A percentile compares a stretch with the other conserved stretches of the same genome.
These are phyloP conservation scores for Mastomys natalensis DNA, from an alignment of 2,113 vertebrate species.

Conservation along the genomic window DNA sequence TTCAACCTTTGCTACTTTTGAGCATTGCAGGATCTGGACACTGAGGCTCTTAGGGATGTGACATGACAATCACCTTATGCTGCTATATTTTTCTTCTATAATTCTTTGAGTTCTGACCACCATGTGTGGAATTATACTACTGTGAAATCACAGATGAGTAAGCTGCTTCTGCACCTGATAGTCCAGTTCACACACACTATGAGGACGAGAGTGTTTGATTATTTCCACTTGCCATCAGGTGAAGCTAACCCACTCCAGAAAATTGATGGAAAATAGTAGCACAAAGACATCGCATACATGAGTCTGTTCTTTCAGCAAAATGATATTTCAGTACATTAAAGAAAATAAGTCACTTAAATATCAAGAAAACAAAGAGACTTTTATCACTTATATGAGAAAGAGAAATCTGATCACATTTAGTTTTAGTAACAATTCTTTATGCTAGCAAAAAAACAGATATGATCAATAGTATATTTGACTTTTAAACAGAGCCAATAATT, in stretches of 20 bases:
- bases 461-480: not conserved
- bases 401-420: not conserved
- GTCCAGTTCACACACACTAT: no score
- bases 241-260: not conserved
- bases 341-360: not conserved
- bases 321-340: not conserved
- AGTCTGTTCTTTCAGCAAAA: not conserved
- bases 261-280: no score
- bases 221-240: not conserved
- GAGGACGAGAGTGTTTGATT: not conserved
- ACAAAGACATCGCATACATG: not conserved
- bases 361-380: not conserved
- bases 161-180: no score
- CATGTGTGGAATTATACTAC: not conserved
- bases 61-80: not conserved
- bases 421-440: not conserved
- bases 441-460: not conserved
- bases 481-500: not conserved
- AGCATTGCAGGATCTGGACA: no score
- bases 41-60: not conserved
- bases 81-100: no score
- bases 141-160: rapidly evolving
- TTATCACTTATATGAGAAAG: not conserved
- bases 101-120: not conserved
- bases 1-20: not conserved